Conservation (phyloP, 1,140 invertebrate genomes). For the Protaetia brevitarsis region DNA sequence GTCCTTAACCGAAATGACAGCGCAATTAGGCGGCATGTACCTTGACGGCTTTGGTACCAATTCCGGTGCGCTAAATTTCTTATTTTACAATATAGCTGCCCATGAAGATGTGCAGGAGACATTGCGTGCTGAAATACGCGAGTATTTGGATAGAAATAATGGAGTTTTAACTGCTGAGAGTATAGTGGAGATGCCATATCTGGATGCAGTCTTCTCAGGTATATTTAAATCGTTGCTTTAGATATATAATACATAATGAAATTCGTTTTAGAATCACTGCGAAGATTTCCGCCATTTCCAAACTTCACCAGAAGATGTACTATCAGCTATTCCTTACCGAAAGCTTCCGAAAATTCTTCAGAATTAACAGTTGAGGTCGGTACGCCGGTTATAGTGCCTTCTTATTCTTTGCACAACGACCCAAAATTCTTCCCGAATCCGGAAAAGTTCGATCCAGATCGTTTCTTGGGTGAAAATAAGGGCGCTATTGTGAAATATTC, state of each 20-base stretch:
- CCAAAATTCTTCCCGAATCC: slow-evolving; percentile 54
- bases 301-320: slow-evolving; percentile 39
- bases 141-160: slow-evolving; percentile 36
- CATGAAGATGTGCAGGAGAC: slow-evolving; percentile 64
- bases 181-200: slow-evolving; percentile 49
- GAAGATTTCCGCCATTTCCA: slow-evolving; percentile 44
- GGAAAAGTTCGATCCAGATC: slow-evolving; percentile 57
- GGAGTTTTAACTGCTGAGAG: slow-evolving; percentile 49
- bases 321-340: slow-evolving; percentile 36
- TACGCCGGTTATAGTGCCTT: slow-evolving; percentile 37
- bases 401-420: slow-evolving; percentile 42
- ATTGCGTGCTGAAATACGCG: slow-evolving; percentile 61
- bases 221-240: not conserved
- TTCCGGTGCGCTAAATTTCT: slow-evolving; percentile 28
- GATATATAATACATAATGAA: no score
- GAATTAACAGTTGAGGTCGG: slow-evolving; percentile 35
- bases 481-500: slow-evolving; percentile 39
- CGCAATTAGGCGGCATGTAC: slow-evolving; percentile 57
- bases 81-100: slow-evolving; percentile 58
- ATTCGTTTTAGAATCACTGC: slow-evolving; percentile 29
- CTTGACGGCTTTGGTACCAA: slow-evolving; percentile 60
- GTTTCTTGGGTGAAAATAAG: slow-evolving; percentile 50
- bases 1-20: slow-evolving; percentile 59
- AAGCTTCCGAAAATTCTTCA: not conserved
- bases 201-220: slow-evolving; percentile 52